Base-by-base conservation (phyloP, 2,797 vertebrate species). In the Danio jaintianensis region DNA sequence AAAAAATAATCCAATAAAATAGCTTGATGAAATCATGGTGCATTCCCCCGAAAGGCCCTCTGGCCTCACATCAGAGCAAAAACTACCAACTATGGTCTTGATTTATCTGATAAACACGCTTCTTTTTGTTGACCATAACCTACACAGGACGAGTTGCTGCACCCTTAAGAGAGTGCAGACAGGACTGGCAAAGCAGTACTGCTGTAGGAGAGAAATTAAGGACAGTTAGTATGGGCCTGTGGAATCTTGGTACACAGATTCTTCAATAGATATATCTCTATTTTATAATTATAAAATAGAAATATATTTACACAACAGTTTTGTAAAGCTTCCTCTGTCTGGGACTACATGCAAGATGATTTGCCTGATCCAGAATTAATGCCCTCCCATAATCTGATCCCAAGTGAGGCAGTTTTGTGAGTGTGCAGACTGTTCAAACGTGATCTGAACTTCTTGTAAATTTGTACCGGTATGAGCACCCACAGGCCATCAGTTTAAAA, bases 201-300 rank as follows among this genome's bases (percentile, higher is more conserved):
- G 98, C 98, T 99, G 98, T 99, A 99, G 98, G 97, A 99, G 97
- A 99, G 97, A 99, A 99, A 99, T 99, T 99, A 98, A 98, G 97
- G 97, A 99, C 97, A 99, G 98, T 99, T 99, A 99, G 98, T 99
- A 99, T 97, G 97, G 96, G 97, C 97, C 97, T 96, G 96, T 97
- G 96, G 97, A 97, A 98, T 98, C 94, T 96, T 94, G 95, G 96
- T 95, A 97, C 91, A 99, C 96, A 95, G 88, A 92, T 93, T 94
- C 92, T 91, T 93, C 91, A 85, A 83, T 42, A 94, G 92, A 94
- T 94, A 94, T 93, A 93, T 93, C 89, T 94, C 94, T 94, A 94
- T 94, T 93, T 93, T 90, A 87, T 85, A 81, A 87, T 88, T 86
- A 92, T 92, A 94, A 94, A 94, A 95, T 94, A 93, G 89, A 94